Evolutionary conservation across 2,113 vertebrate species (phyloP), one percentile per base, ranked within the genome.

Genomic region (Urocynchramus pylzowi): DNA sequence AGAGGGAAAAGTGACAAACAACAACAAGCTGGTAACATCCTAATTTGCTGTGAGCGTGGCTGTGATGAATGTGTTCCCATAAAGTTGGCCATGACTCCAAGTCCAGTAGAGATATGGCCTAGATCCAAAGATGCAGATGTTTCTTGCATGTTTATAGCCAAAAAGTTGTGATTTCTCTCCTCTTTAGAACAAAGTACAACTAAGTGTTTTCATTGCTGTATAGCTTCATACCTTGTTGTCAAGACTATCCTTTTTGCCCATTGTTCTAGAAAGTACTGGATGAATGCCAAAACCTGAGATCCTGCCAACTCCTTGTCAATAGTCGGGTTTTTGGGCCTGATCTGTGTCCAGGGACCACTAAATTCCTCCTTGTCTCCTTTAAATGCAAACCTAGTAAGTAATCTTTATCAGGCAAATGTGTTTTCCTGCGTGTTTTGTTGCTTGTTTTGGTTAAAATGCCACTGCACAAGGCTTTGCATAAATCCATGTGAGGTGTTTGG

Each of bases 311-410:
- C 61, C 98, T 98, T 95, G 99, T 99, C 97, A 99, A 98, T 98
- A 99, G 98, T 98, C 98, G 98, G 95, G 98, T 99, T 94, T 99
- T 99, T 98, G 99, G 99, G 96, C 98, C 97, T 94, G 99, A 99
- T 98, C 99, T 98, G 71, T 99, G 99, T 94, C 99, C 99, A 85
- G 99, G 99, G 95, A 98, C 97, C 63, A 97, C 97, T 98, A 99
- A 99, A 98, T 99, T 99, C 98, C 99, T 99, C 97, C 98, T 99
- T 95, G 99, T 99, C 95, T 98, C 98, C 96, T 99, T 99, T 98
- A 99, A 99, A 97, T 99, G 99, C 97, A 99, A 99, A 97, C 99
- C 99, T 97, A 99, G 99, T 99, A 98, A 98, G 99, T 99, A 96
- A 97, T 75, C 81, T 50, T 81, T 87, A 94, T 80, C 85, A 93